These are phyloP conservation scores for Cyclopterus lumpus DNA, from an alignment of 2,797 vertebrate genomes.

Conservation along the genomic window DNA sequence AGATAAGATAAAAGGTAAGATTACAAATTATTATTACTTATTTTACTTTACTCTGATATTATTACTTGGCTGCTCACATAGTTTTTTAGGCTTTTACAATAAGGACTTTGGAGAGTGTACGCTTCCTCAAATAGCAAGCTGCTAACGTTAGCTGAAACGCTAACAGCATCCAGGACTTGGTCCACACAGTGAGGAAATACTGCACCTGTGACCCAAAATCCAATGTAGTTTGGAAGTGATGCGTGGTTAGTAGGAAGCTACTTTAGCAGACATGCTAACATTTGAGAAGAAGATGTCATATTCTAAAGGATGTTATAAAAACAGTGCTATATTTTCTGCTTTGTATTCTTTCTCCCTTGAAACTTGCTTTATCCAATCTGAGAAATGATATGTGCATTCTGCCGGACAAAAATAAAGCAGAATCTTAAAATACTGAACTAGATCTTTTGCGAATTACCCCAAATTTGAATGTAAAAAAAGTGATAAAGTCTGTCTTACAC, in stretches of 20 bases:
- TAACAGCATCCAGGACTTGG: not conserved
- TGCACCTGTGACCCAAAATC: not conserved
- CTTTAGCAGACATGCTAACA: not conserved
- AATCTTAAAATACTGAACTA: slow-evolving; percentile 16
- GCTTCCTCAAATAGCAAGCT: not conserved
- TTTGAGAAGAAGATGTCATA: not conserved
- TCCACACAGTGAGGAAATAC: not conserved
- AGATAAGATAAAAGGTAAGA: not conserved
- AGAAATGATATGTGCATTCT: not conserved
- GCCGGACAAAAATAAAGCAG: not conserved
- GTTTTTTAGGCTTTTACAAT: not conserved
- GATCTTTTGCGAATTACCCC: slow-evolving; percentile 19
- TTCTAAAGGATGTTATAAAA: not conserved
- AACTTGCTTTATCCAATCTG: slow-evolving; percentile 13
- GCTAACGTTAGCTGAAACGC: not conserved
- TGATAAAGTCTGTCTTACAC: slow-evolving; percentile 29
- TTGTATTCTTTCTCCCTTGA: slow-evolving; percentile 2
- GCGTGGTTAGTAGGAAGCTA: not conserved
- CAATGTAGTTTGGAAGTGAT: not conserved
- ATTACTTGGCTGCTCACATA: not conserved
- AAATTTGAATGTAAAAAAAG: slow-evolving; percentile 24
- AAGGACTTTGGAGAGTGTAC: not conserved
- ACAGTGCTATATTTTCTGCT: not conserved
- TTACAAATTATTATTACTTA: not conserved
- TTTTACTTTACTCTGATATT: not conserved